phyloP scores from a whole-genome alignment of 2,888 invertebrate genomes.

The Tolmerus cingulatus region DNA sequence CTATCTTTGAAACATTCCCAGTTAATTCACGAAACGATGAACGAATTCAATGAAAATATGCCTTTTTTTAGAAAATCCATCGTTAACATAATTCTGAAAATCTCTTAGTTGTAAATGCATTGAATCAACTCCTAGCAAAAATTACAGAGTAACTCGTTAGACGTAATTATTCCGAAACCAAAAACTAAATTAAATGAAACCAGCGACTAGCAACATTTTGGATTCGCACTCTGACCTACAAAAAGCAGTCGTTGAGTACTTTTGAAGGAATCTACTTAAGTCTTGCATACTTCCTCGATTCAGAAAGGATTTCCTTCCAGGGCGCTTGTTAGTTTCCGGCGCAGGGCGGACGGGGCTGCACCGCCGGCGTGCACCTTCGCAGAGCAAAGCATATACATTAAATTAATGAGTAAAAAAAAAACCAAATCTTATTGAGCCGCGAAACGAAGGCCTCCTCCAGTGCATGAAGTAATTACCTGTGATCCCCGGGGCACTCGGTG shows the following conservation, averaged over 20 bases:
- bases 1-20: background rate
- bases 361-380: background rate
- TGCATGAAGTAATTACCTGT: slow-evolving; percentile 35
- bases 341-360: background rate
- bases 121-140: background rate
- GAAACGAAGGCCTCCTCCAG: background rate
- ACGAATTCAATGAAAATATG: background rate
- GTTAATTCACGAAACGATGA: background rate
- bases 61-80: background rate
- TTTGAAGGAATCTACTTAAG: background rate
- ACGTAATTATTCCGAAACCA: background rate
- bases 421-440: background rate
- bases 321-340: background rate
- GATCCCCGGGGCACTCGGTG: background rate
- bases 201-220: background rate
- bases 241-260: background rate
- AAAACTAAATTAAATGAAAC: background rate
- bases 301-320: background rate
- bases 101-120: background rate
- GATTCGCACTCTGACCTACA: background rate
- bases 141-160: background rate
- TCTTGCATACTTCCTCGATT: background rate
- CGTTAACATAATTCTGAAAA: background rate
- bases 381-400: background rate
- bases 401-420: slow-evolving; percentile 3